These are phyloP conservation scores for Eulemur mongoz DNA, from an alignment of 2,797 vertebrate species.

Conservation along the genomic window DNA sequence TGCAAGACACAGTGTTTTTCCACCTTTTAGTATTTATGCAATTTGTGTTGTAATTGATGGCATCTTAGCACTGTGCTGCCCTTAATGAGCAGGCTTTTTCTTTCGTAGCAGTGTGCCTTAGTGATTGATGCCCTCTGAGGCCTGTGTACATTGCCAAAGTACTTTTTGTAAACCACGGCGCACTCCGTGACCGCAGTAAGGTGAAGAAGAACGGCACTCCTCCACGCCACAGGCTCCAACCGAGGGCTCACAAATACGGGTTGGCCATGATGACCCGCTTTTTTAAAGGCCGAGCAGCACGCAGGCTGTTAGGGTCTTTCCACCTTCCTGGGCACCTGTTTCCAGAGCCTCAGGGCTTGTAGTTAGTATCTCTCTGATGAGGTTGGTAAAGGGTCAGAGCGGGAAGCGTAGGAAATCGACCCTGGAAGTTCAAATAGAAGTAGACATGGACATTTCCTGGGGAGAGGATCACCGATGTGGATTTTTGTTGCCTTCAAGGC, in stretches of 20 bases:
- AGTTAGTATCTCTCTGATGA: not conserved
- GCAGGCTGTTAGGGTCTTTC: not conserved
- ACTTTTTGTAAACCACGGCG: not conserved
- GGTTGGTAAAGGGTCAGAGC: not conserved
- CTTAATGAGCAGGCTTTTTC: not conserved
- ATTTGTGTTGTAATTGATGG: not conserved
- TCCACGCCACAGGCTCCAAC: not conserved
- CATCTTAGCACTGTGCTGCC: not conserved
- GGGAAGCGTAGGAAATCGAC: not conserved
- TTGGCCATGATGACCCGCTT: not conserved
- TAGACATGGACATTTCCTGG: not conserved
- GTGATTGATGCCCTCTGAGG: not conserved
- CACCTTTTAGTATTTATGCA: not conserved
- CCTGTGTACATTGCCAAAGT: not conserved
- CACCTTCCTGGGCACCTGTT: not conserved
- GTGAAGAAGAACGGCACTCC: not conserved
- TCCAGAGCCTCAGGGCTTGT: not conserved
- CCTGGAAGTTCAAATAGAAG: not conserved
- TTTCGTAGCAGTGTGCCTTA: not conserved
- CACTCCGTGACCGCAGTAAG: not conserved
- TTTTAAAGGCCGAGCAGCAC: not conserved
- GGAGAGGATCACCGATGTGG: not conserved
- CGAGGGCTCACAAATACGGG: rapidly evolving
- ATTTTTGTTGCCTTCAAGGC: not conserved
- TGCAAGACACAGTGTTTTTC: not conserved